Base-by-base conservation (phyloP, 2,113 vertebrate genomes). In the Saiga tatarica region DNA sequence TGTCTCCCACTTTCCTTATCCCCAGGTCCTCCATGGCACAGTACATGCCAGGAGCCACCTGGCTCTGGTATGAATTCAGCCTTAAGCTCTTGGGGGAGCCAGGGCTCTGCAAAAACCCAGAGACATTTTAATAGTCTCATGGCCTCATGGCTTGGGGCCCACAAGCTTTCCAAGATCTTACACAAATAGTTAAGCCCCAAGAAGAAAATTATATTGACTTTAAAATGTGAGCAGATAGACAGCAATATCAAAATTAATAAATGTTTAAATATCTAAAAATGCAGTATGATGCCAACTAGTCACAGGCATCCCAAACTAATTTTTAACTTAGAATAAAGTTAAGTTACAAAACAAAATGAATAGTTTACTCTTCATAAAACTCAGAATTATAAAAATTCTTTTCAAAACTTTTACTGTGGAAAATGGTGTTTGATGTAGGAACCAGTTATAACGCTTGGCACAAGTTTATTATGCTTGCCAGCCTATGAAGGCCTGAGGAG, bases 331-430 rank as follows among this genome's bases (percentile, higher is more conserved):
- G 26, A 83, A 74, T 52, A 87, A 62, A 81, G 33, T 64, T 76
- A 87, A 91, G 28, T 93, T 88, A 91, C 36, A 39, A 93, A 95
- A 42, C 52, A 95, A 76, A 95, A 94, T 67, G 36, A 95, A 45
- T 60, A 85, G 71, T 55, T 52, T 42, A 59, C 10, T 87, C 53
- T 87, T 90, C 25, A 10, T 42, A 60, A 83, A 95, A 87, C 25
- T 93, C 26, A 6, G 92, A 60, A 88, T 94, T 67, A 92, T 53
- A 64, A 78, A 76, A 94, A 88, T 59, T 42, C 45, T 64, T 90
- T 89, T 78, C 52, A 86, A 82, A 78, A 55, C 4, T 25, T 88
- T 26, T 57, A n/a, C 33, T 42, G 25, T 2, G 19, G 42, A 76
- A 88, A 95, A 53, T 19, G 15, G 21, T 16, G 42, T 45, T 95